Conservation (phyloP, 2,113 vertebrate species). For the Choloepus hoffmanni region DNA sequence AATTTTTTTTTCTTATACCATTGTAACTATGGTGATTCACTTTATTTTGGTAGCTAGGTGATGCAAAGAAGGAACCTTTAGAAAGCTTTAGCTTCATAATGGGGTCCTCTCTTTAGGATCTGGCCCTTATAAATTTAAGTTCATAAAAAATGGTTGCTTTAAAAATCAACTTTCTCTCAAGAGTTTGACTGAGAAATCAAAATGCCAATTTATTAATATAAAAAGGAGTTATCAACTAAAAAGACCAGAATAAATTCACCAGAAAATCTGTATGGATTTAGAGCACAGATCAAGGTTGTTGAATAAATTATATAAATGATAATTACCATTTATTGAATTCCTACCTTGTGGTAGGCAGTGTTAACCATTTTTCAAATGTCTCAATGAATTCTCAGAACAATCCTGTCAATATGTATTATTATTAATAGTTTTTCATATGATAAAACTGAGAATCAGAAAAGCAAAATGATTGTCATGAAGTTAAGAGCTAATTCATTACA, state of each 20-base stretch:
- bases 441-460: slow-evolving; percentile 18
- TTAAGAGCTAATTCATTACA: neutral
- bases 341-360: neutral
- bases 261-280: slow-evolving; percentile 36
- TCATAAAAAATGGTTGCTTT: slow-evolving; percentile 10
- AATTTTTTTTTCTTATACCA: neutral
- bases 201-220: neutral
- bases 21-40: neutral
- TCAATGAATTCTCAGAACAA: neutral
- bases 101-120: neutral
- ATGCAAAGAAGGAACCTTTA: neutral
- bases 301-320: neutral
- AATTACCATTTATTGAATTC: slow-evolving; percentile 23
- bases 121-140: neutral
- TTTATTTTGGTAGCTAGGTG: neutral
- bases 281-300: neutral
- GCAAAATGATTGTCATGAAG: neutral
- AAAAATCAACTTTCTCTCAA: slow-evolving; percentile 28
- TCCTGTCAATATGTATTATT: neutral
- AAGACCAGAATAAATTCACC: slow-evolving; percentile 12
- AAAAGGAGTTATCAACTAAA: slow-evolving; percentile 7
- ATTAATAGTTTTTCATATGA: neutral
- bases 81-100: neutral
- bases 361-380: neutral
- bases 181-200: neutral